phyloP scores from a whole-genome alignment of 2,888 invertebrate genomes.

The Acrobasis suavella region DNA sequence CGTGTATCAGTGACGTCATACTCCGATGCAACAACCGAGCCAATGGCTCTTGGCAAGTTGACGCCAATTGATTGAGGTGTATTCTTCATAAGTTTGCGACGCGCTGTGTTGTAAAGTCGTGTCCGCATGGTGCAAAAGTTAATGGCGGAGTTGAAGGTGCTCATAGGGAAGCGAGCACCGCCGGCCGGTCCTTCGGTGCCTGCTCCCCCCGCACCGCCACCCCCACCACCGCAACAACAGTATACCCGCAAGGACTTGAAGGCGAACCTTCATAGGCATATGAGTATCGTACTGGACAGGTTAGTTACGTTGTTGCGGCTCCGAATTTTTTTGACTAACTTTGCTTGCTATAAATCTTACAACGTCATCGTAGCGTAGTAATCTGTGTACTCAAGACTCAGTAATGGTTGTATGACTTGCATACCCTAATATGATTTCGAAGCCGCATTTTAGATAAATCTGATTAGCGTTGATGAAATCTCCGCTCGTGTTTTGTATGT shows the following conservation, averaged over 20 bases:
- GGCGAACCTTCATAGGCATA: constrained; percentile 78
- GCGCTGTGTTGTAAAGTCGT: constrained; percentile 66
- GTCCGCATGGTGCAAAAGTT: constrained; percentile 79
- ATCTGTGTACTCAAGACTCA: not conserved
- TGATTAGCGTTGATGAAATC: not conserved
- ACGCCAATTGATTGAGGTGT: constrained; percentile 61
- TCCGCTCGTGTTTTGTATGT: not conserved
- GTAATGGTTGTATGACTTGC: not conserved
- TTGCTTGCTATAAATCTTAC: not conserved
- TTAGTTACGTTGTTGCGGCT: constrained; percentile 48
- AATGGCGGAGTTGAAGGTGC: constrained; percentile 80
- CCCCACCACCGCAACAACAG: constrained; percentile 56
- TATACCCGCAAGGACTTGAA: constrained; percentile 76
- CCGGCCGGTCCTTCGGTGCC: constrained; percentile 48
- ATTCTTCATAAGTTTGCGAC: constrained; percentile 66
- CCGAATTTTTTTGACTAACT: constrained; percentile 7
- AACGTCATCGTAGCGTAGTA: not conserved
- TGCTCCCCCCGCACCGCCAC: constrained; percentile 40
- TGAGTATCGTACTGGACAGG: constrained; percentile 81
- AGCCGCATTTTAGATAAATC: too few species aligned
- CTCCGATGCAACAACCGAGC: constrained; percentile 69
- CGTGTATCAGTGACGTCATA: constrained; percentile 72
- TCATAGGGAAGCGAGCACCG: constrained; percentile 77
- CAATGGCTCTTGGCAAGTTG: constrained; percentile 76
- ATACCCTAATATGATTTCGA: too few species aligned